Evolutionary conservation across 92 coral and sea anemone genomes (phyloP).

Genomic region (Plumapathes pennacea): DNA sequence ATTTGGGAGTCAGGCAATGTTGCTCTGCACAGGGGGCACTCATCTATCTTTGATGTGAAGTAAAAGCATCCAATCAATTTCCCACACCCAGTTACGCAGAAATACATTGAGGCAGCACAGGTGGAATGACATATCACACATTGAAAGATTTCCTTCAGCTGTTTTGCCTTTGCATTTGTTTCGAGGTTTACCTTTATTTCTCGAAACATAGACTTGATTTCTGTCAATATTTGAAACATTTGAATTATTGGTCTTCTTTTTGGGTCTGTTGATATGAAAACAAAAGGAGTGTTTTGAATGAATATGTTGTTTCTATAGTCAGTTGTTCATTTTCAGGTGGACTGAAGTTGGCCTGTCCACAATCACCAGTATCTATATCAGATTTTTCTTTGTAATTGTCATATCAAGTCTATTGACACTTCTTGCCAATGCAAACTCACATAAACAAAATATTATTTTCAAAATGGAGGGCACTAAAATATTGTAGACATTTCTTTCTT

Average conservation of each 20-base stretch:
- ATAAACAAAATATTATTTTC: no score
- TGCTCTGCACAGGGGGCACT: slow-evolving; percentile 17
- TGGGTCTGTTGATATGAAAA: no score
- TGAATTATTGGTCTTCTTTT: no score
- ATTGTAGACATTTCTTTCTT: no score
- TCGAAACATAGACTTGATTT: slow-evolving; percentile 9
- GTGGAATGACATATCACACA: slow-evolving; percentile 30
- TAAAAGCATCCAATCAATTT: slow-evolving; percentile 29
- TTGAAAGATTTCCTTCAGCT: neutral
- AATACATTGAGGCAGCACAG: slow-evolving; percentile 16
- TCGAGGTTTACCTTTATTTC: slow-evolving; percentile 10
- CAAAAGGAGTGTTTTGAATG: no score
- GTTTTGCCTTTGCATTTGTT: neutral
- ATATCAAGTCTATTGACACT: neutral
- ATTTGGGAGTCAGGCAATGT: slow-evolving; percentile 8
- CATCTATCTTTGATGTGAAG: slow-evolving; percentile 13
- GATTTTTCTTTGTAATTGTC: slow-evolving; percentile 2
- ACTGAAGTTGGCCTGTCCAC: no score
- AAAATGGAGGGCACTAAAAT: no score
- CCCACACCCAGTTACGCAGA: slow-evolving; percentile 37
- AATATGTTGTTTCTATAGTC: no score
- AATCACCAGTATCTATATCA: no score
- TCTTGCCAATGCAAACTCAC: neutral
- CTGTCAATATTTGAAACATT: no score
- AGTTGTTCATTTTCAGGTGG: no score